Base-by-base conservation (phyloP, 2,797 vertebrate species). In the Hydrolagus colliei region DNA sequence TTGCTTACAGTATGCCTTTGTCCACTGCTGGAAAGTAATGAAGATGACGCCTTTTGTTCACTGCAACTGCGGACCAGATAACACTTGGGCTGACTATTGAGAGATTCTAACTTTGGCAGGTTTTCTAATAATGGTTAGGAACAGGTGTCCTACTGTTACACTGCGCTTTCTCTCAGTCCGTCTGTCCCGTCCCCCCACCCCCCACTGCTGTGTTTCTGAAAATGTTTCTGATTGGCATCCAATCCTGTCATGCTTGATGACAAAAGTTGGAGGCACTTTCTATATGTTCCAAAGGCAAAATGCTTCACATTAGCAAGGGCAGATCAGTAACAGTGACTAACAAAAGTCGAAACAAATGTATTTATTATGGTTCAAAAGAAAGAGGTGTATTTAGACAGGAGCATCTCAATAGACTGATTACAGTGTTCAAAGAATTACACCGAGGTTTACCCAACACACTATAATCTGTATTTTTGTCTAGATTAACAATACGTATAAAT, bases 1-100 rank as follows among this genome's bases (percentile, higher is more conserved):
- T 86, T 61, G 14, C 86, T 59, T 32, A 78, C 73, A 76, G 22
- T 71, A 9, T 71, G 62, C 14, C 61, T 76, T 86, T 78, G 86
- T 78, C 75, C 86, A 78, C 74, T 59, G 41, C 12, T 77, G 73
- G 35, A 86, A 71, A 67, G 16, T 79, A 76, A 67, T 22, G 8
- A 59, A 52, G 62, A 22, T 52, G 20, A 78, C 22, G 14, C 27
- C 61, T 68, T 41, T 22, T 41, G 73, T 2, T 63, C 35, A 61
- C 67, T 86, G 78, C 27, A 79, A 27, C 61, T 76, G 52, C n/a
- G n/a, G 59, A 71, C 9, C 27, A n/a, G 27, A 27, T 73, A 86
- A 74, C 72, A 73, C 27, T 27, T 74, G 16, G 86, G 13, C 65
- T 78, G 63, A 65, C 65, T 20, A 12, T 71, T n/a, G 13, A 41